These are phyloP conservation scores for Myotis myotis DNA, from an alignment of 2,797 vertebrate genomes.

Conservation along the genomic window DNA sequence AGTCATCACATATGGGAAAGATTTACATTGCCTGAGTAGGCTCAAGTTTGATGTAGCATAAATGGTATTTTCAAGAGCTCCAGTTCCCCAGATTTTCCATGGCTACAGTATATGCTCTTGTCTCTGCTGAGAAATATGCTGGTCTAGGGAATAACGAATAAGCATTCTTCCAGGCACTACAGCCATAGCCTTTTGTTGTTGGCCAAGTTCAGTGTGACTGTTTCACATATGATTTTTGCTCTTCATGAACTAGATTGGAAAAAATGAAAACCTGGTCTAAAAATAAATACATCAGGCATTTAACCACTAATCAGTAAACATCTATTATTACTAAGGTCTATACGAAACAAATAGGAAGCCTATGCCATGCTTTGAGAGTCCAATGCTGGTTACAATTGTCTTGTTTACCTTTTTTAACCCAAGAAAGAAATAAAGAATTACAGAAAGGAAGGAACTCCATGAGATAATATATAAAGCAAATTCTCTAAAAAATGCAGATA, in stretches of 20 bases:
- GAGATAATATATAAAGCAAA: neutral
- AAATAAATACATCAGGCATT: slow-evolving; percentile 52
- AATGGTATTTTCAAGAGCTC: slow-evolving; percentile 78
- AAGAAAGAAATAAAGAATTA: neutral
- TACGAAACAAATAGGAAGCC: neutral
- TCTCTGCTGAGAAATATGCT: slow-evolving; percentile 80
- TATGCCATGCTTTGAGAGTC: neutral
- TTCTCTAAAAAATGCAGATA: neutral
- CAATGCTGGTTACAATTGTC: neutral
- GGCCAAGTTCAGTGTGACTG: slow-evolving; percentile 65
- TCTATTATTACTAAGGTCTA: neutral
- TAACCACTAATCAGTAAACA: slow-evolving; percentile 21
- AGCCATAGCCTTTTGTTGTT: slow-evolving; percentile 52
- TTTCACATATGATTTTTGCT: slow-evolving; percentile 66
- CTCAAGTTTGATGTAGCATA: slow-evolving; percentile 68
- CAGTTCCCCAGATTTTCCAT: slow-evolving; percentile 81
- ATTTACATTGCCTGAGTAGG: slow-evolving; percentile 74
- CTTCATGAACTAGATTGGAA: slow-evolving; percentile 45
- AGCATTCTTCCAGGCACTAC: slow-evolving; percentile 69
- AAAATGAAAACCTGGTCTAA: slow-evolving; percentile 58
- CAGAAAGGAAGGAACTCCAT: neutral
- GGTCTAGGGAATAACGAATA: slow-evolving; percentile 72
- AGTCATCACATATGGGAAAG: slow-evolving; percentile 73
- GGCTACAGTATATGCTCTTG: slow-evolving; percentile 78
- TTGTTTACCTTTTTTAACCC: neutral